These are phyloP conservation scores for Eupsilia transversa DNA, from an alignment of 2,888 invertebrate species.

Conservation along the genomic window DNA sequence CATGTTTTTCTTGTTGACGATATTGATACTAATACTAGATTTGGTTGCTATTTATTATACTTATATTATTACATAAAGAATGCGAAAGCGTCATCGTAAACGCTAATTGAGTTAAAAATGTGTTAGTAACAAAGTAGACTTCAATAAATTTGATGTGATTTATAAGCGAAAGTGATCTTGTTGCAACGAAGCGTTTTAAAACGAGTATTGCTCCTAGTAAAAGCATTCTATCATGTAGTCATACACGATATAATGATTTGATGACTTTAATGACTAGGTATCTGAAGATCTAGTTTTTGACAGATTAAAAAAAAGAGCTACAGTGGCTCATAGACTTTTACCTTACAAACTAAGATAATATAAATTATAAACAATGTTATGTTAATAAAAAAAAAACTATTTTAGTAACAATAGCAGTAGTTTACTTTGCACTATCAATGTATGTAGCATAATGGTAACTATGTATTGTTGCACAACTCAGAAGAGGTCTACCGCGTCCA, in stretches of 20 bases:
- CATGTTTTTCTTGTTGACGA: not conserved
- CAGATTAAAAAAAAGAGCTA: not conserved
- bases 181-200: not conserved
- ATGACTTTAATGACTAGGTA: not conserved
- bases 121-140: not conserved
- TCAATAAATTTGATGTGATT: constrained; percentile 25
- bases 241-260: too few relatives aligned
- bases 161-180: constrained; percentile 30
- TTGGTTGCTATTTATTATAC: not conserved
- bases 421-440: not conserved
- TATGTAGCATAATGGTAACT: not conserved
- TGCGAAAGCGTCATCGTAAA: not conserved
- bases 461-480: not conserved
- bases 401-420: too few relatives aligned
- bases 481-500: not conserved
- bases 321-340: not conserved
- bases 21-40: not conserved
- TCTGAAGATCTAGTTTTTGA: not conserved
- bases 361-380: too few relatives aligned
- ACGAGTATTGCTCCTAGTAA: constrained; percentile 11
- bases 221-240: too few relatives aligned
- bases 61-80: not conserved
- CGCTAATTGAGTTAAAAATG: not conserved
- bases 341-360: not conserved
- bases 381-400: not conserved